Conservation (phyloP, 2,888 invertebrate species). For the Spialia ferax region DNA sequence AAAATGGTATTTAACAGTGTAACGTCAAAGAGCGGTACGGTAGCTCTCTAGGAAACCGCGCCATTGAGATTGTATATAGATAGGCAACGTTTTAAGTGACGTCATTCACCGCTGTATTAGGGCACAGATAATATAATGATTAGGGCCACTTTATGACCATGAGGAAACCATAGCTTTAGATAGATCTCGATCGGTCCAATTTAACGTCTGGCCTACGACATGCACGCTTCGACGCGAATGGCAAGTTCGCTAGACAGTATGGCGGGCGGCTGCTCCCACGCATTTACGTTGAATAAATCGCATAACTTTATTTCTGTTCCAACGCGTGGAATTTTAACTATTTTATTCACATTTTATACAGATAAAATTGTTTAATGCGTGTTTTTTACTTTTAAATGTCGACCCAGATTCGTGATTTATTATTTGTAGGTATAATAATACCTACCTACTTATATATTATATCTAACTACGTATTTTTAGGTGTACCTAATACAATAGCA, state of each 20-base stretch:
- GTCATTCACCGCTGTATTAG: no score
- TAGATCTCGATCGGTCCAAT: not conserved
- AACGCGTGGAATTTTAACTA: conserved; percentile 11
- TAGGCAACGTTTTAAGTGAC: no score
- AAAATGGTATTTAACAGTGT: no score
- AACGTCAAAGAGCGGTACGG: no score
- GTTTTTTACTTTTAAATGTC: not conserved
- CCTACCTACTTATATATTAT: no score
- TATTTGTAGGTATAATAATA: not conserved
- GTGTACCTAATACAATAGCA: no score
- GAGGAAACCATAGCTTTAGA: no score
- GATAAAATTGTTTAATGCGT: not conserved
- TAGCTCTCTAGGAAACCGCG: no score
- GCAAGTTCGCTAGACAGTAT: conserved; percentile 52
- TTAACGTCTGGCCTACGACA: not conserved
- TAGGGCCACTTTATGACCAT: no score
- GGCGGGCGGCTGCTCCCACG: conserved; percentile 70
- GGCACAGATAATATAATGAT: no score
- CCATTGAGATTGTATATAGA: no score
- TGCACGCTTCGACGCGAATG: conserved; percentile 20
- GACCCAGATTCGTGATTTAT: not conserved
- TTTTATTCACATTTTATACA: not conserved
- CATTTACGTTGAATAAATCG: conserved; percentile 48
- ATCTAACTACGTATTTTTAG: no score
- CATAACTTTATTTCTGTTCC: conserved; percentile 30